These are phyloP conservation scores for Cryptomyrus ogoouensis DNA, from an alignment of 2,113 vertebrate species.

Conservation along the genomic window DNA sequence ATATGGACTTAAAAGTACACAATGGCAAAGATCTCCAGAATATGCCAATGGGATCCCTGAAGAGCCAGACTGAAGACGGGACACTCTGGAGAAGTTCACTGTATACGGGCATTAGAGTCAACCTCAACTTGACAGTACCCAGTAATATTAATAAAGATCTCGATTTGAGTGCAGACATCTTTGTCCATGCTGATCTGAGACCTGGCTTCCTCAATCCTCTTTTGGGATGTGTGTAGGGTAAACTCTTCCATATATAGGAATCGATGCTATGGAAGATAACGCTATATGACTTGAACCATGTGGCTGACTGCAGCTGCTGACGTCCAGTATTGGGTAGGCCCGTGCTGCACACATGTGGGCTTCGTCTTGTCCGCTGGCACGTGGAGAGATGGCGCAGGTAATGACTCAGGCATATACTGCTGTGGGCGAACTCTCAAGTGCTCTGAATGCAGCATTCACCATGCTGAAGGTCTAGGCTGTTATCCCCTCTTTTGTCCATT, in stretches of 20 bases:
- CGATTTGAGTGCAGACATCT: background rate
- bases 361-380: background rate
- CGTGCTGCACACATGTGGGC: background rate
- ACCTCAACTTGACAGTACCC: background rate
- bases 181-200: background rate
- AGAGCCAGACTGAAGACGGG: background rate
- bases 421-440: background rate
- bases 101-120: background rate
- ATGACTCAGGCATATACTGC: background rate
- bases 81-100: background rate
- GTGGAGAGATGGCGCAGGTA: background rate
- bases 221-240: background rate
- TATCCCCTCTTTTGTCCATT: background rate
- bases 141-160: background rate
- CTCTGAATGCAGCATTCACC: background rate
- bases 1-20: background rate
- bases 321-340: background rate
- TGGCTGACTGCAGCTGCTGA: background rate
- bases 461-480: background rate
- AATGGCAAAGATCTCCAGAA: background rate
- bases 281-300: background rate
- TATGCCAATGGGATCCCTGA: background rate
- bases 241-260: background rate
- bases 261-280: background rate
- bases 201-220: background rate